Base-by-base conservation (phyloP, 2,113 vertebrate genomes). In the Sylvia atricapilla region DNA sequence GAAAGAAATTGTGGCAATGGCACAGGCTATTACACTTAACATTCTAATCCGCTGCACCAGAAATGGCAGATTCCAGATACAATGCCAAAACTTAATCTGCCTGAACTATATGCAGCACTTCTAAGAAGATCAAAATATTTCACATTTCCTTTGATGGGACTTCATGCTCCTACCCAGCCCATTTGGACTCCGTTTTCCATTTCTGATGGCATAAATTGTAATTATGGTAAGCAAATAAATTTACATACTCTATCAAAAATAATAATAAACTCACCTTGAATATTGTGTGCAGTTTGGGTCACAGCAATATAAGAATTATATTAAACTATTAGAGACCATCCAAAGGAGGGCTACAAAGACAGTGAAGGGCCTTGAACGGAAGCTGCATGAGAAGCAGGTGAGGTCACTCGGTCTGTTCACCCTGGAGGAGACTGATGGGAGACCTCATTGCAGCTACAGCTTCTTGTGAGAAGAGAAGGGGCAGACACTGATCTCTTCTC, bases 61-160 rank as follows among this genome's bases (percentile, higher is more conserved):
- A 80, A 88, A 85, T 8, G 43, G 55, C 16, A 77, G 63, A 88
- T 92, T 76, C 50, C 75, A 86, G 59, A 49, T 37, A 73, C 0
- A 0, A 83, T 25, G 72, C 63, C 96, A 92, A 92, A 93, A 92
- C 19, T 49, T 86, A 80, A 77, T 64, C 53, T 55, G 21, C n/a
- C 53, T 46, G 15, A 90, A 87, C 31, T 49, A 91, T 33, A 90
- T 24, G 58, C 58, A 90, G 53, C 25, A 69, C 31, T 76, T 83
- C 53, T 74, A 90, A 88, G 78, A 87, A 85, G 72, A 93, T 75
- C 84, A 90, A 94, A 92, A 70, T 92, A 90, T 84, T 93, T 92
- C 21, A n/a, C 33, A 21, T 86, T 77, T 93, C 64, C 21, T 81
- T 93, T 69, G 67, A 73, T 24, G 90, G 72, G 19, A 73, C 31